Evolutionary conservation across 2,797 vertebrate genomes (phyloP), one percentile per base, ranked within the genome.

Genomic region (Hylomyscus alleni): DNA sequence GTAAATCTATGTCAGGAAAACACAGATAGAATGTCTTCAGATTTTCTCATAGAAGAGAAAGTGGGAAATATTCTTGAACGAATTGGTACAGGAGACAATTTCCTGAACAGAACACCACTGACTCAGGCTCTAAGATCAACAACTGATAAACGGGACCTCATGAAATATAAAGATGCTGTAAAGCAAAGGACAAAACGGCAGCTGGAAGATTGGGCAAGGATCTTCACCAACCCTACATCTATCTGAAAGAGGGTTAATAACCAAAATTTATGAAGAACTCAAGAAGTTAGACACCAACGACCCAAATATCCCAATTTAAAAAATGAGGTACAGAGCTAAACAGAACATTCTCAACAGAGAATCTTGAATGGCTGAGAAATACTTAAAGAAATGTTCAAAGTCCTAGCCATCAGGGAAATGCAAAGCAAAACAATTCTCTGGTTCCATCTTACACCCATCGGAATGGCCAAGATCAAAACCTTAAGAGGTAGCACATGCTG

Each of bases 1-100:
- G 15, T 82, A 62, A 91, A 95, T 82, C 58, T 60, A 90, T 78
- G 47, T 78, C 50, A 50, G 17, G 5, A 85, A 86, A 95, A 94
- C n/a, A 87, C 6, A 94, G 80, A 34, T 29, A 89, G 60, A 92
- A 58, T 58, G 2, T 56, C 58, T 91, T 85, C 81, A 80, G 34
- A 60, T 47, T 93, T 60, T 37, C n/a, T 72, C 19, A 22, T 22
- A 72, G n/a, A 72, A 37, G n/a, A 72, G 67, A 72, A 37, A 37
- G n/a, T 37, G n/a, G 31, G 3, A 72, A 72, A 72, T 72, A 37
- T 72, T n/a, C 69, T 72, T 72, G 69, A 72, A 72, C 0, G 8
- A 37, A 20, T 72, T 72, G 69, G n/a, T 37, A 37, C 3, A 37
- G n/a, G 69, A 72, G 69, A 72, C 69, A 72, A 37, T 72, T 72